Percentiles rank a stretch among this genome's conserved stretches.
Evolutionary conservation across 2,797 vertebrate species (phyloP).

Genomic region (Picus viridis): DNA sequence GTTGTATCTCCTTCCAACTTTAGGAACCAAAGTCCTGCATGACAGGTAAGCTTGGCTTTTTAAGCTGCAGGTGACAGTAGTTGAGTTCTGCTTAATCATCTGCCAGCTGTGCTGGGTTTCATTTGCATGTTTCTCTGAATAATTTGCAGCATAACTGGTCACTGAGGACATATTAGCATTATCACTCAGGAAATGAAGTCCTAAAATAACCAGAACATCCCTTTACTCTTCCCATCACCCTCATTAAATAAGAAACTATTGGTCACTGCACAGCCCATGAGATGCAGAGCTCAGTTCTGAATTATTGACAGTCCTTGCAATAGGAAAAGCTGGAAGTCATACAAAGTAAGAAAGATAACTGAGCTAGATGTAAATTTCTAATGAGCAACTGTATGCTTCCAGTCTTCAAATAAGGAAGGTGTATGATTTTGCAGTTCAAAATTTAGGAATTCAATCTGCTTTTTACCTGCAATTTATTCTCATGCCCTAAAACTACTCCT

Average conservation of each 20-base stretch:
- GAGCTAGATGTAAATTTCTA: not conserved
- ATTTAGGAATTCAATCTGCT: not conserved
- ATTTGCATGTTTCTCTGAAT: not conserved
- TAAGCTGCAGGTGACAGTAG: not conserved
- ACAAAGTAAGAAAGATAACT: not conserved
- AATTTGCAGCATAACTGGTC: not conserved
- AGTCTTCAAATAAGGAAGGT: not conserved
- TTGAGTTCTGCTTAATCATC: not conserved
- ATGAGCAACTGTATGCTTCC: fast-evolving
- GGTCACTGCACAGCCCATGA: not conserved
- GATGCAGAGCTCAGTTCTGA: not conserved
- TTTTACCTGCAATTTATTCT: not conserved
- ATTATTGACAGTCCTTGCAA: not conserved
- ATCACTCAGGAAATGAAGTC: not conserved
- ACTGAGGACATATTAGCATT: not conserved
- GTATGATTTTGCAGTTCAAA: not conserved
- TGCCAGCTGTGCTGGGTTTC: not conserved
- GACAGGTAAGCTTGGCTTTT: not conserved
- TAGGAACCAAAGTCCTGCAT: not conserved
- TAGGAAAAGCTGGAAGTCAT: not conserved
- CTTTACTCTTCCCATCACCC: not conserved
- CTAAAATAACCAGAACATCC: not conserved
- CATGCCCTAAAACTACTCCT: not conserved
- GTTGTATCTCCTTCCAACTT: not conserved
- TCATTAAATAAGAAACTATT: not conserved